Evolutionary conservation across 2,888 invertebrate genomes (phyloP).

Genomic region (Noctua comes): DNA sequence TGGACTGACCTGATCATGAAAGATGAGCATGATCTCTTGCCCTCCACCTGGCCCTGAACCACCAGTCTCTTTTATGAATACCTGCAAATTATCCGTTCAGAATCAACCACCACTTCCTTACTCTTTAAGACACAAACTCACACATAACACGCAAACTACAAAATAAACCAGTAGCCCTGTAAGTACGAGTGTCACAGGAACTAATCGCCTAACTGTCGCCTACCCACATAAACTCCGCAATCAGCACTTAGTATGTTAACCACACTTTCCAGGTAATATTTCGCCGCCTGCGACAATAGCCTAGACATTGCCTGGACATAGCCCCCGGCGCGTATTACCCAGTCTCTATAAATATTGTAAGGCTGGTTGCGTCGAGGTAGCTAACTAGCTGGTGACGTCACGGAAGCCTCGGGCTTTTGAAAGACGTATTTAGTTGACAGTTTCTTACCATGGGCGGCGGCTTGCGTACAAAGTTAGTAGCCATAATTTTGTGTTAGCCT

Average conservation of each 20-base stretch:
- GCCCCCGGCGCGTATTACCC: slow-evolving; percentile 56
- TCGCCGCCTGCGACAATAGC: slow-evolving; percentile 47
- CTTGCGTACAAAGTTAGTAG: background rate
- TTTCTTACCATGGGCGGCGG: slow-evolving; percentile 31
- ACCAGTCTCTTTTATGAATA: background rate
- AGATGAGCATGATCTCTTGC: no score
- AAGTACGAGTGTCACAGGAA: slow-evolving; percentile 23
- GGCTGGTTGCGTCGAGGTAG: slow-evolving; percentile 64
- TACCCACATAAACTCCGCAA: slow-evolving; percentile 39
- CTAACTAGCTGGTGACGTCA: slow-evolving; percentile 59
- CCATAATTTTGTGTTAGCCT: background rate
- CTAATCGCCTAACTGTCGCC: slow-evolving; percentile 41
- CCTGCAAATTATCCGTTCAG: background rate
- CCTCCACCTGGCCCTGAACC: no score
- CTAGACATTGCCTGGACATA: slow-evolving; percentile 24
- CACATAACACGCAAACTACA: background rate
- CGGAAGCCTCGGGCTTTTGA: slow-evolving; percentile 36
- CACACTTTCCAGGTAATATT: slow-evolving; percentile 45
- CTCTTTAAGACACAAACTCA: background rate
- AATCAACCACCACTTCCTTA: background rate
- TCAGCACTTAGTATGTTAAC: slow-evolving; percentile 45
- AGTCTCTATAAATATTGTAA: slow-evolving; percentile 68
- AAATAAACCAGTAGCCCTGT: slow-evolving; percentile 5
- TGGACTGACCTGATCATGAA: no score
- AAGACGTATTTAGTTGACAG: slow-evolving; percentile 58